phyloP scores from a whole-genome alignment of 1,140 invertebrate species.

The honey bee (Apis mellifera) region DNA sequence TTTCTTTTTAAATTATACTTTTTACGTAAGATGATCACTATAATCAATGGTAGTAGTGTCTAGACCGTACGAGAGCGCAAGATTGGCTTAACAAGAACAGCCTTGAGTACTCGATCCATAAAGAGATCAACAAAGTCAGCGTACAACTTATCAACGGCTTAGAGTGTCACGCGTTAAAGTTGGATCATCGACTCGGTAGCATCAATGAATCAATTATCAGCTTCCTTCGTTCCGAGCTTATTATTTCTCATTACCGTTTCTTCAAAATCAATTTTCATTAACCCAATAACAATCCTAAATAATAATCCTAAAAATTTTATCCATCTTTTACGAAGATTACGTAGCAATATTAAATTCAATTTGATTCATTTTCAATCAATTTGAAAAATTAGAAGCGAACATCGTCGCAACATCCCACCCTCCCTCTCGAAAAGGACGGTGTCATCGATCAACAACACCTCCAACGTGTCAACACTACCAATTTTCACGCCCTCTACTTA shows the following conservation, averaged over 20 bases:
- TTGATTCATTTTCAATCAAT: too few species aligned
- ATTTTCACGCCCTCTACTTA: not conserved
- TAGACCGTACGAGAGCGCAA: constrained; percentile 32
- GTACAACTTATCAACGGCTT: constrained; percentile 40
- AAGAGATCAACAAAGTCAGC: constrained; percentile 30
- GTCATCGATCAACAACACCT: not conserved
- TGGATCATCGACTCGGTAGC: not conserved
- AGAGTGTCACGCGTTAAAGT: constrained; percentile 37
- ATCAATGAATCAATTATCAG: constrained; percentile 28
- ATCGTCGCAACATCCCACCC: not conserved
- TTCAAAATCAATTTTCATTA: not conserved
- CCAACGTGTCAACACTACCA: not conserved
- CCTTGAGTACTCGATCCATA: constrained; percentile 57
- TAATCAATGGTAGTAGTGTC: constrained; percentile 54
- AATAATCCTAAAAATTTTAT: not conserved
- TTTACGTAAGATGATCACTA: constrained; percentile 36
- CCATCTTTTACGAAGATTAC: not conserved
- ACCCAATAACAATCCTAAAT: too few species aligned
- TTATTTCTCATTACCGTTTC: not conserved
- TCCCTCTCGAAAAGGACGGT: not conserved
- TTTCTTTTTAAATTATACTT: not conserved
- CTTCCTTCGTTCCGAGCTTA: too few species aligned
- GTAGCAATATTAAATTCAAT: not conserved
- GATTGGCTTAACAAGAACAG: constrained; percentile 71
- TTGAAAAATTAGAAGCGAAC: not conserved